Evolutionary conservation across 2,797 vertebrate species (phyloP).

Genomic region (Scleropages formosus): DNA sequence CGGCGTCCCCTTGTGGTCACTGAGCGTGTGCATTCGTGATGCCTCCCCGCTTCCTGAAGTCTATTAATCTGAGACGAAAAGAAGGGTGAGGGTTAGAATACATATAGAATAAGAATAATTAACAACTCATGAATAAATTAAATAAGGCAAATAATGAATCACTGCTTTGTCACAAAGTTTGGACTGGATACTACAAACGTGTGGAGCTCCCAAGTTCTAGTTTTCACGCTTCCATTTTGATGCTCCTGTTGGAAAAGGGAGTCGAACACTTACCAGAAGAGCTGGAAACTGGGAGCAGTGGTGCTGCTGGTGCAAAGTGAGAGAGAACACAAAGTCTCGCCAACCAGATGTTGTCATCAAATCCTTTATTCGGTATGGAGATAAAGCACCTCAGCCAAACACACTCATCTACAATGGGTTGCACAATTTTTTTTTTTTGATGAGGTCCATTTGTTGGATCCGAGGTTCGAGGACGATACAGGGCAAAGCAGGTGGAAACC

Average conservation of each 20-base stretch:
- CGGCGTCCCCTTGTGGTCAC: neutral
- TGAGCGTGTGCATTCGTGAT: no score
- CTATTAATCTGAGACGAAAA: neutral
- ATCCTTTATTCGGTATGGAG: constrained; percentile 16
- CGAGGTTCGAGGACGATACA: constrained; percentile 7
- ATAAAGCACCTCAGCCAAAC: constrained; percentile 13
- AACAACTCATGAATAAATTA: no score
- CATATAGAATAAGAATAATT: neutral
- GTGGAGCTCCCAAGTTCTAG: no score
- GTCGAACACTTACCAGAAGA: no score
- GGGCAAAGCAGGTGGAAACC: neutral
- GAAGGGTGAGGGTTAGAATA: no score
- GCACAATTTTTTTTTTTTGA: neutral
- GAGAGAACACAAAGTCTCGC: constrained; percentile 5
- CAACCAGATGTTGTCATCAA: neutral
- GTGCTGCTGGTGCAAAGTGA: neutral
- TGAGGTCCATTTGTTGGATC: neutral
- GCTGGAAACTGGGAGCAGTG: neutral
- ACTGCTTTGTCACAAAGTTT: no score
- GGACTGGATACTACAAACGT: no score
- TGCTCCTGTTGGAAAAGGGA: no score
- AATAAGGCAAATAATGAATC: no score
- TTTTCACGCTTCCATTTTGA: no score
- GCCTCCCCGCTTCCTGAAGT: neutral
- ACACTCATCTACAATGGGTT: constrained; percentile 1